Percentiles rank a stretch among this genome's conserved stretches.
Conservation (phyloP, 2,888 invertebrate genomes). For the Pomacea canaliculata region DNA sequence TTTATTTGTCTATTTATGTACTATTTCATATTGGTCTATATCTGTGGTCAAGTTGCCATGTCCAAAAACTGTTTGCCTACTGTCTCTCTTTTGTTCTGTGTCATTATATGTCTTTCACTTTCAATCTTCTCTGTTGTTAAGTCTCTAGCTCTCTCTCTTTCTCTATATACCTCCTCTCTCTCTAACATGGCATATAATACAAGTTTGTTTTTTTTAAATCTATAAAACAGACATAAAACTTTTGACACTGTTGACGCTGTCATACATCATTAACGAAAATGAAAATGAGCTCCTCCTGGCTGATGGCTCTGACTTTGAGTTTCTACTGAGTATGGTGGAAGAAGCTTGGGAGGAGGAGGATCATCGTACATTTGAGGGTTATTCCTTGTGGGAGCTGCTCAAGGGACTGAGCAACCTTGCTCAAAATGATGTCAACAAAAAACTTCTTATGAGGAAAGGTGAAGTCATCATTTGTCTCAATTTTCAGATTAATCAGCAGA, state of each 20-base stretch:
- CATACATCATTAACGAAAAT: slow-evolving; percentile 52
- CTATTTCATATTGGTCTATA: too few relatives aligned
- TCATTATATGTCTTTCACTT: too few relatives aligned
- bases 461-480: slow-evolving; percentile 11
- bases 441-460: slow-evolving; percentile 44
- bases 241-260: slow-evolving; percentile 48
- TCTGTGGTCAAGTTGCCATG: too few relatives aligned
- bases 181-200: too few relatives aligned
- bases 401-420: slow-evolving; percentile 50
- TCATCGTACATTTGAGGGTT: slow-evolving; percentile 2
- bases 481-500: neutral
- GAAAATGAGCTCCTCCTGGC: slow-evolving; percentile 46
- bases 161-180: too few relatives aligned
- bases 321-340: slow-evolving; percentile 41
- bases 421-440: slow-evolving; percentile 53
- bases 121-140: too few relatives aligned
- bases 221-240: slow-evolving; percentile 49
- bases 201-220: neutral
- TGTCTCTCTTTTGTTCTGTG: too few relatives aligned
- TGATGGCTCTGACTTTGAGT: slow-evolving; percentile 47
- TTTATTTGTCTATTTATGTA: too few relatives aligned
- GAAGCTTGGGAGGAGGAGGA: slow-evolving; percentile 29
- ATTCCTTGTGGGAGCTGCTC: slow-evolving; percentile 45
- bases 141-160: too few relatives aligned
- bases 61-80: too few relatives aligned